These are phyloP conservation scores for Drosophila equinoxialis DNA, from an alignment of 1,140 invertebrate species.

Conservation along the genomic window DNA sequence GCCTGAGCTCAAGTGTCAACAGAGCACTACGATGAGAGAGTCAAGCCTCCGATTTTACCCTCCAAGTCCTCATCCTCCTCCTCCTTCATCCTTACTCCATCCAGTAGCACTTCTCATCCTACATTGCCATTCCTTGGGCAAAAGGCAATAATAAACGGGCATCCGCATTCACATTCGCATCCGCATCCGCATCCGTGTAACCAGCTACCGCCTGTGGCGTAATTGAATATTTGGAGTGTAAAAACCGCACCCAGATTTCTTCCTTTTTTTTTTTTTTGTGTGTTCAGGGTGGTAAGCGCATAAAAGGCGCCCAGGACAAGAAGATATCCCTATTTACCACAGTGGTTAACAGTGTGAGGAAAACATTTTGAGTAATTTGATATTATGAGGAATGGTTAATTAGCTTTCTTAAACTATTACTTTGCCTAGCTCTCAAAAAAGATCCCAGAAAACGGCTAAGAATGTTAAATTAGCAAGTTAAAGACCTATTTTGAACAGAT, in stretches of 20 bases:
- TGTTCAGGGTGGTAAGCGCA: slow-evolving; percentile 15
- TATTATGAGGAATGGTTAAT: no score
- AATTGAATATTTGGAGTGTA: slow-evolving; percentile 80
- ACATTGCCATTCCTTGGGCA: background rate
- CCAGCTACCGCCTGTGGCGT: slow-evolving; percentile 66
- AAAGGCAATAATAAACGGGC: slow-evolving; percentile 63
- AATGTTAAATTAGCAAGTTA: no score
- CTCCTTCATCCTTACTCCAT: no score
- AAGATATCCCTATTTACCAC: slow-evolving; percentile 22
- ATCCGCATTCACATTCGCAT: slow-evolving; percentile 36
- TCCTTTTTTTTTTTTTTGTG: no score
- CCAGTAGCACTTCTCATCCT: background rate
- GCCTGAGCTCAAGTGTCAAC: slow-evolving; percentile 80
- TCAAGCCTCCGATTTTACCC: background rate
- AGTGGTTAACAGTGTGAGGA: slow-evolving; percentile 22
- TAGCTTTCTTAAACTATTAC: no score
- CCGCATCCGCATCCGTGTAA: slow-evolving; percentile 41
- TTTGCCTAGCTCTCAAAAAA: no score
- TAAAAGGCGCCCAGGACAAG: slow-evolving; percentile 3
- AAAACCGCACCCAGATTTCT: slow-evolving; percentile 67
- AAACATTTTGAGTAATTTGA: background rate
- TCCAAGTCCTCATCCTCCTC: background rate
- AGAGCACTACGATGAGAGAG: slow-evolving; percentile 28
- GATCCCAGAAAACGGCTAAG: no score
- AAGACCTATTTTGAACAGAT: no score